These are phyloP conservation scores for Apotomis betuletana DNA, from an alignment of 2,888 invertebrate genomes.

Conservation along the genomic window DNA sequence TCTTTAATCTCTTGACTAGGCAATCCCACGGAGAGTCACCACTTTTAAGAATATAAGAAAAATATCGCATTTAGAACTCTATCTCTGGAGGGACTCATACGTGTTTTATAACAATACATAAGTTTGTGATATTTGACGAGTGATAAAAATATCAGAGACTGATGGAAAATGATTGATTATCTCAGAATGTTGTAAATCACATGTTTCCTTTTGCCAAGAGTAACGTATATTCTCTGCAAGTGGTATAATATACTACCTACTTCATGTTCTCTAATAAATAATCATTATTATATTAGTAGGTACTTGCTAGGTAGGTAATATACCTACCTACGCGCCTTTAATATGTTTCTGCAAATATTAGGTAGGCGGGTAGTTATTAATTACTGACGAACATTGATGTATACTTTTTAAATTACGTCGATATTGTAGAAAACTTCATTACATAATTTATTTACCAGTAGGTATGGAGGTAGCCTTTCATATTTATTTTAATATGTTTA, in stretches of 20 bases:
- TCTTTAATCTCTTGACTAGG: not conserved
- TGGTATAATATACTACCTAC: not conserved
- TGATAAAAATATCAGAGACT: conserved; percentile 50
- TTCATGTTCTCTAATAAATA: no score
- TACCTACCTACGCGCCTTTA: no score
- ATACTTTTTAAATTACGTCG: no score
- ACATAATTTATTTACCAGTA: no score
- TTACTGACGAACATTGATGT: no score
- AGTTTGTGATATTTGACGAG: conserved; percentile 1
- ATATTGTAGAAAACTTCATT: no score
- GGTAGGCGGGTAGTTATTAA: no score
- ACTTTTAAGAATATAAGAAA: not conserved
- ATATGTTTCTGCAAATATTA: no score
- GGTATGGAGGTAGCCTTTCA: no score
- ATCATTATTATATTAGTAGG: no score
- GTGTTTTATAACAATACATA: not conserved
- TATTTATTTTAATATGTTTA: no score
- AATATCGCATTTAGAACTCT: conserved; percentile 9
- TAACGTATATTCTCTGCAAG: not conserved
- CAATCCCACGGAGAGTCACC: not conserved
- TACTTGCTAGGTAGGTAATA: not conserved
- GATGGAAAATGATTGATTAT: conserved; percentile 62
- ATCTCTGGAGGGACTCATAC: not conserved
- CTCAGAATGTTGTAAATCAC: conserved; percentile 50
- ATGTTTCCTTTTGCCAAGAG: conserved; percentile 42